Conservation (phyloP, 2,797 vertebrate genomes). For the Sciurus carolinensis region DNA sequence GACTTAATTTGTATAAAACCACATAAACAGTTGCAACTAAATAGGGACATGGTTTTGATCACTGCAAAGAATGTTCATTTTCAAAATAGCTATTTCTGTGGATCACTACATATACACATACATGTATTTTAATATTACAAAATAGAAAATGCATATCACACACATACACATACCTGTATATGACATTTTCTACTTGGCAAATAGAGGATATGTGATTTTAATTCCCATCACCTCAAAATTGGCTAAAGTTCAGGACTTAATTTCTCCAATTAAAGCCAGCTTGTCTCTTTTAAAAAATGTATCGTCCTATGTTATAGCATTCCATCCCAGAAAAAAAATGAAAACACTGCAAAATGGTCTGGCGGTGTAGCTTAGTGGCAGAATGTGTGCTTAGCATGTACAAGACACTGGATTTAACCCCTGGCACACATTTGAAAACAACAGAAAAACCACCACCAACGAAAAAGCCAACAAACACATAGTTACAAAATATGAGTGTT, state of each 20-base stretch:
- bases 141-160: not conserved
- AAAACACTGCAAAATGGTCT: not conserved
- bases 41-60: not conserved
- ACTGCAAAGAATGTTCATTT: conserved; percentile 23
- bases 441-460: too few relatives aligned
- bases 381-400: too few relatives aligned
- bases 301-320: not conserved
- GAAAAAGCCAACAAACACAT: not conserved
- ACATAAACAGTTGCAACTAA: not conserved
- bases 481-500: not conserved
- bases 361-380: not conserved
- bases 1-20: not conserved
- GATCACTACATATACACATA: not conserved
- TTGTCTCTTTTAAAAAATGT: conserved; percentile 4
- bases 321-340: not conserved
- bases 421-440: not conserved
- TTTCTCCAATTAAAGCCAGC: not conserved
- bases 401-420: not conserved
- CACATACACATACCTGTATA: not conserved
- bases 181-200: not conserved
- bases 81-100: conserved; percentile 30
- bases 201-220: not conserved
- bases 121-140: not conserved
- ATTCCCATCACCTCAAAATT: conserved; percentile 6
- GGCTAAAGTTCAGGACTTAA: not conserved